Conservation (phyloP, 53 echinoderm and acorn worm species). For the Crossaster papposus region DNA sequence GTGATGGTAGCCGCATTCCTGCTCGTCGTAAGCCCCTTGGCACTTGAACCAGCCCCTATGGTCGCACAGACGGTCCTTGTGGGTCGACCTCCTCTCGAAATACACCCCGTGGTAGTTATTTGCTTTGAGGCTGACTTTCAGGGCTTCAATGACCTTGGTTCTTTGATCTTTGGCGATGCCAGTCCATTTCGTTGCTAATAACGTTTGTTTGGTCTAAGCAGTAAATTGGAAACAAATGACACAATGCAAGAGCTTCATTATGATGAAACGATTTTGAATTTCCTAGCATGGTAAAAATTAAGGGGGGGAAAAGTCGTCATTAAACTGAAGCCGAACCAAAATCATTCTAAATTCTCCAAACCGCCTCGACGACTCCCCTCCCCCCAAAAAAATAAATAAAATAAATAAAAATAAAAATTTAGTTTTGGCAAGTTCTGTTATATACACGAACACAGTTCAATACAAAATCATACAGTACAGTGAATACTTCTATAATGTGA, state of each 20-base stretch:
- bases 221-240: not conserved
- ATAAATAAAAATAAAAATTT: no score
- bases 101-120: slow-evolving; percentile 44
- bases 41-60: slow-evolving; percentile 59
- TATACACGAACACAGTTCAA: no score
- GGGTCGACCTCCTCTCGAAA: slow-evolving; percentile 6
- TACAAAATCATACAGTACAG: no score
- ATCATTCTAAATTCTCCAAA: no score
- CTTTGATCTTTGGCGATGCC: not conserved
- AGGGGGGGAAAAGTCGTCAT: no score
- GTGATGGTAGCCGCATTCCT: not conserved
- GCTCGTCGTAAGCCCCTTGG: slow-evolving; percentile 40
- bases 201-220: not conserved
- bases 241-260: no score
- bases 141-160: not conserved
- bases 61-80: slow-evolving; percentile 43
- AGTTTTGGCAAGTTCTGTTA: no score
- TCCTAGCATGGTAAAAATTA: no score
- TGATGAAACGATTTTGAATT: no score
- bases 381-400: no score
- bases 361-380: no score
- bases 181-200: not conserved
- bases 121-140: slow-evolving; percentile 13
- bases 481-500: no score
- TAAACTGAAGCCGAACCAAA: not conserved